Evolutionary conservation across 1,140 invertebrate species (phyloP).

Genomic region (Psilanteris sp.): DNA sequence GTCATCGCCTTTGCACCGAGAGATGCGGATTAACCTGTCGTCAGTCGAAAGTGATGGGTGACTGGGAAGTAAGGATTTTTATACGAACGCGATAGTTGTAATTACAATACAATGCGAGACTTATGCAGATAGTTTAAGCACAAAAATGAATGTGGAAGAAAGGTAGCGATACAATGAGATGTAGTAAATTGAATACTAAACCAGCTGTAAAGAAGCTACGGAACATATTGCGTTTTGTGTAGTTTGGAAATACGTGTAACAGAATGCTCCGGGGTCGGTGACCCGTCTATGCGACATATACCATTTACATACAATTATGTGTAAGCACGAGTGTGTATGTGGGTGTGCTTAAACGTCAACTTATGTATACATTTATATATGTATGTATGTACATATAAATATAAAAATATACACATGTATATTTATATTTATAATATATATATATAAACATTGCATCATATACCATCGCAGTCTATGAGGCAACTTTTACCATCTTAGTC

Average conservation of each 20-base stretch:
- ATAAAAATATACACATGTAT: too few species aligned
- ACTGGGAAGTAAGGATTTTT: not conserved
- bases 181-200: conserved; percentile 70
- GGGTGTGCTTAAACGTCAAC: not conserved
- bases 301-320: conserved; percentile 30
- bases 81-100: not conserved
- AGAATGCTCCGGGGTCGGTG: conserved; percentile 72
- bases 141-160: too few species aligned
- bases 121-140: too few species aligned
- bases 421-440: too few species aligned
- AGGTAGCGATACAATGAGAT: conserved; percentile 18
- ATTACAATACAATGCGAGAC: not conserved
- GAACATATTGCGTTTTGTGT: conserved; percentile 71
- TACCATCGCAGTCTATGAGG: too few species aligned
- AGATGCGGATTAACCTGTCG: not conserved
- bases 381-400: too few species aligned
- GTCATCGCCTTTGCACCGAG: too few species aligned
- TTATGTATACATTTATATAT: too few species aligned
- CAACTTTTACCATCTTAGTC: too few species aligned
- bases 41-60: not conserved
- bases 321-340: not conserved
- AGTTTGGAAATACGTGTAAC: conserved; percentile 73
- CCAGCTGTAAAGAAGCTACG: conserved; percentile 65
- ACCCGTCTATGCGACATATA: conserved; percentile 74
- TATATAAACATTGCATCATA: too few species aligned